Evolutionary conservation across 30 jellyfish, hydroid and myxozoan species (phyloP), one percentile per base, ranked within the genome.

Genomic region (Hydra vulgaris): DNA sequence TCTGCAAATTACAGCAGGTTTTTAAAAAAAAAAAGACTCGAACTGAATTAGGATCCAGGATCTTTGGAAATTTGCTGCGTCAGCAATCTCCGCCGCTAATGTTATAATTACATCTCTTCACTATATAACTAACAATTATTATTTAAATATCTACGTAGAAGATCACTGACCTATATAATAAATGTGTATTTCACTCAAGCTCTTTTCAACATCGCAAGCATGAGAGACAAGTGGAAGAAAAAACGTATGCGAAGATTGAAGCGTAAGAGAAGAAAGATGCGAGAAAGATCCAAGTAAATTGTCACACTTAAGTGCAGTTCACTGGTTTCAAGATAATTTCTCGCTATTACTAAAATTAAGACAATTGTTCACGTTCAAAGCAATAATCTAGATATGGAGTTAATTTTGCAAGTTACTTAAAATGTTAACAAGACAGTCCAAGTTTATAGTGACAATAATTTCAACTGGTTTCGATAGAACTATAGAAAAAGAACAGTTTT

Each of bases 151-250:
- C 61, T 40, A 40, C 61, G 61, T 40, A 40, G 61, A 40, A 40
- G 61, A 40, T 40, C 61, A 40, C 61, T 3, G 12, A 3, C 5
- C 61, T 40, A 40, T 40, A 40, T 40, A 40, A 40, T 40, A 40
- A 40, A 25, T 70, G 12, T 22, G 76, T 25, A 21, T 70, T 70
- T 70, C 76, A 7, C 17, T 7, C 12, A 17, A 0, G 76, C 18
- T 70, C 76, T 17, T 70, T 70, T 70, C 83, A 70, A 75, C 40
- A 21, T 77, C 23, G 85, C 54, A 76, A 78, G 55, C 53, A 78
- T 78, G 85, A 78, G 85, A 54, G 85, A 78, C 66, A 78, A 78
- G 85, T 78, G 85, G 85, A 78, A 78, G 85, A 78, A 78, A 56
- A 78, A 78, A 27, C 85, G 85, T 7, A 78, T 78, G 85, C 27